Evolutionary conservation across 1,140 invertebrate genomes (phyloP).

Genomic region (Matsumurasca onukii): DNA sequence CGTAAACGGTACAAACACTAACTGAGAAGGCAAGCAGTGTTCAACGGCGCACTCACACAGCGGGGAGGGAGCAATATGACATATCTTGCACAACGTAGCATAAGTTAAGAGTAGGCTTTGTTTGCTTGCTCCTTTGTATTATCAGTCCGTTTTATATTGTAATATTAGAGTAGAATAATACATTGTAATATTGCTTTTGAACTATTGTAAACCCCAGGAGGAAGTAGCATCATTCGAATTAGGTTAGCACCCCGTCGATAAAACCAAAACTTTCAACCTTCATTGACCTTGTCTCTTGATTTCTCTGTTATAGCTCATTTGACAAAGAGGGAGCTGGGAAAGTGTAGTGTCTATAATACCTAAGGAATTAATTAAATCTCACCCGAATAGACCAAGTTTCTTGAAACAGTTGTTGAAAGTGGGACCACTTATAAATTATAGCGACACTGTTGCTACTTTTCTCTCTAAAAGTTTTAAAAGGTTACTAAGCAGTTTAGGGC

Average conservation of each 20-base stretch:
- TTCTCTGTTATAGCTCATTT: constrained; percentile 33
- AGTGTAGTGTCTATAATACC: constrained; percentile 9
- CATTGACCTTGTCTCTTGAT: constrained; percentile 17
- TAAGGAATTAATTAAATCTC: constrained; percentile 13
- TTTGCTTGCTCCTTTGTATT: constrained; percentile 17
- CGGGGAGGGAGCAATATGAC: constrained; percentile 28
- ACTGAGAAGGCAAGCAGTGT: constrained; percentile 6
- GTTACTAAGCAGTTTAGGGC: not conserved
- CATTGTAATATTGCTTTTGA: not conserved
- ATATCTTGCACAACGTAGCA: constrained; percentile 28
- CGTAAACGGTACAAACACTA: not conserved
- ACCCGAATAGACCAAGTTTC: constrained; percentile 14
- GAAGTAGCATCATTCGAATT: constrained; percentile 10
- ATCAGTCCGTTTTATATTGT: too few relatives aligned
- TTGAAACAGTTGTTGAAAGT: not conserved
- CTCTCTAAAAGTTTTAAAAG: not conserved
- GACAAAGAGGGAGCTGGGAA: constrained; percentile 35
- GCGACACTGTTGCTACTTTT: constrained; percentile 4
- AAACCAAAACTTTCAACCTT: not conserved
- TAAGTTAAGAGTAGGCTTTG: constrained; percentile 12
- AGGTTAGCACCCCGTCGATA: not conserved
- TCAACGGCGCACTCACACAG: constrained; percentile 4
- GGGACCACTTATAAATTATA: constrained; percentile 14
- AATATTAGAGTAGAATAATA: constrained; percentile 2
- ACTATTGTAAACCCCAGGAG: constrained; percentile 8